Evolutionary conservation across 1,140 invertebrate genomes (phyloP), one percentile per base, ranked within the genome.

Genomic region (Eulimnadia texana): DNA sequence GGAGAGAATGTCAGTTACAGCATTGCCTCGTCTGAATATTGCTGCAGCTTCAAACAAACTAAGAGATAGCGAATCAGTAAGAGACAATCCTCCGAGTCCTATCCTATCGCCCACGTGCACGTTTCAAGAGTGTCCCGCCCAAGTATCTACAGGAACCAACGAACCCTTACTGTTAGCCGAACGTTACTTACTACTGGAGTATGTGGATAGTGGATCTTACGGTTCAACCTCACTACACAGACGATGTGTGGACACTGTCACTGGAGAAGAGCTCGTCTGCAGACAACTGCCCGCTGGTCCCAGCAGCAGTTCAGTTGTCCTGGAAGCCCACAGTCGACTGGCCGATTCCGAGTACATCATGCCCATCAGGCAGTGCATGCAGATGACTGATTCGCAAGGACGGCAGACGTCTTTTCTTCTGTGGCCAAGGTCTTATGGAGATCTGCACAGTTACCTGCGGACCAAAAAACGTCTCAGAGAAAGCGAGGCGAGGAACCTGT

Each of bases 361-460:
- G 6, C 33, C 33, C 33, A 42, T 42, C 6, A 16, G 6, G 16
- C 6, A 42, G 6, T 16, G 6, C 6, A 42, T 42, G 16, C 33
- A 42, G 33, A 42, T 16, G 6, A 16, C 6, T 6, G 33, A 42
- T 42, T 6, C 33, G 6, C 6, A 42, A 16, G 33, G 33, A 42
- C 6, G 16, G 33, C 16, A 42, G 6, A 42, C 33, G 33, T 42
- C 65, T 49, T 68, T 65, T 58, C 50, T 68, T 16, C 65, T 68
- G 23, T 64, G 63, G 49, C 66, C 66, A 6, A n/a, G 47, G 6
- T 60, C 49, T 22, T 67, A 60, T 53, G 66, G 66, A 2, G 67
- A 95, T 74, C 81, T 96, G 64, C 91, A 95, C 77, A 90, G 90
- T 47, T 91, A 95, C 72, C 90, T 96, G 66, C 79, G 90, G 62